A percentile compares a stretch with the other conserved stretches of the same genome.
Conservation (phyloP, 2,113 vertebrate genomes). For the Quiscalus mexicanus region DNA sequence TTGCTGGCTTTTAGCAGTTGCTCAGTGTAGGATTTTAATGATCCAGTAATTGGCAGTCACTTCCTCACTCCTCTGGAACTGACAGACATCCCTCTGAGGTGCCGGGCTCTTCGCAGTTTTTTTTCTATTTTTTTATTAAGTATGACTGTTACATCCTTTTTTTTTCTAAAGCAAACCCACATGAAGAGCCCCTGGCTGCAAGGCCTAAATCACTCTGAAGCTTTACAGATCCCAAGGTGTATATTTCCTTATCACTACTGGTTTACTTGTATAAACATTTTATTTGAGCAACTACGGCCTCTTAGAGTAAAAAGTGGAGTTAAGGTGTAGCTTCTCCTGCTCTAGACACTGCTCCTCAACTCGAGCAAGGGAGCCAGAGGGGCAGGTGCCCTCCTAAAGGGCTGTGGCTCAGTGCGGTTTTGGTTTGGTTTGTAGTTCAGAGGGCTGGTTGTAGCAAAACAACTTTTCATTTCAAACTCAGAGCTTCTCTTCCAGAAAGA, state of each 20-base stretch:
- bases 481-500: not conserved
- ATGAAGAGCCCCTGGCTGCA: not conserved
- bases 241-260: constrained; percentile 52
- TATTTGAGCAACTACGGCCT: constrained; percentile 20
- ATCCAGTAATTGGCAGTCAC: not conserved
- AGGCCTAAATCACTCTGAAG: constrained; percentile 34
- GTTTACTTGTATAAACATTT: constrained; percentile 59
- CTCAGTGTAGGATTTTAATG: constrained; percentile 17
- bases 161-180: not conserved
- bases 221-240: constrained; percentile 55
- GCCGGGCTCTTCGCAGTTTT: not conserved
- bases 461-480: constrained; percentile 7
- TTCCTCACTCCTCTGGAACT: not conserved
- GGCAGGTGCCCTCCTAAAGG: not conserved
- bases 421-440: not conserved
- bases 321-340: not conserved
- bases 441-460: not conserved
- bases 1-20: constrained; percentile 33
- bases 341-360: not conserved
- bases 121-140: not conserved
- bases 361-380: not conserved
- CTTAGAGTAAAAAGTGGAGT: not conserved
- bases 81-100: not conserved
- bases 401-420: not conserved
- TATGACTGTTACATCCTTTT: constrained; percentile 19